Base-by-base conservation (phyloP, 2,888 invertebrate genomes). In the Drosophila stalkeri region DNA sequence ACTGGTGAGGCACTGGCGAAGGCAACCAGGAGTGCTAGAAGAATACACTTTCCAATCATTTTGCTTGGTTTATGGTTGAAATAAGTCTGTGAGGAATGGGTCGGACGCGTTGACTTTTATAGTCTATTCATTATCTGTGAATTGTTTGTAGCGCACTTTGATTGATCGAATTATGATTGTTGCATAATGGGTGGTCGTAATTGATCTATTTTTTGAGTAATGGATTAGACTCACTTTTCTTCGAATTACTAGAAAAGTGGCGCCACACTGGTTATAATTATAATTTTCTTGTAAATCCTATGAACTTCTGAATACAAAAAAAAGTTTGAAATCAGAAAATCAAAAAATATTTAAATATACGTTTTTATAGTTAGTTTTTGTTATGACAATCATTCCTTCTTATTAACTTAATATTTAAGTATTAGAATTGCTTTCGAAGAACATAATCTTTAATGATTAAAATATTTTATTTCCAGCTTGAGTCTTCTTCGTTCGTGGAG, bases 11-110 rank as follows among this genome's bases (percentile, higher is more conserved):
- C 64, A 31, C 51, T 73, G 56, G 66, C 63, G 4, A 49, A 62
- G 0, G 59, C 55, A 1, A 81, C 72, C 23, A 87, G 41, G 1
- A 83, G 57, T n/a, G 77, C 65, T 37, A 88, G 8, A 0, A 83
- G 35, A 23, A 81, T 27, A n/a, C 74, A n/a, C 23, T 47, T 47
- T 23, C 37, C 23, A 23, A 27, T 11, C 49, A 60, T 60, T 4
- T 51, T 41, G 61, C 16, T 51, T 51, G 20, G 11, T 41, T 11
- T 20, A 16, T 7, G 11, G 16, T 12, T 11, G 41, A 41, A 41
- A 4, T 7, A 51, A 51, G 9, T 51, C 1, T 51, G 51, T 41
- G 51, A 41, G 5, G 62, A 35, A 44, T 39, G 23, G 5, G 4
- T 5, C 2, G 41, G 41, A 33, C 31, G 20, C 43, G 55, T 6